phyloP scores from a whole-genome alignment of 2,888 invertebrate genomes.

The Cyaniris semiargus region DNA sequence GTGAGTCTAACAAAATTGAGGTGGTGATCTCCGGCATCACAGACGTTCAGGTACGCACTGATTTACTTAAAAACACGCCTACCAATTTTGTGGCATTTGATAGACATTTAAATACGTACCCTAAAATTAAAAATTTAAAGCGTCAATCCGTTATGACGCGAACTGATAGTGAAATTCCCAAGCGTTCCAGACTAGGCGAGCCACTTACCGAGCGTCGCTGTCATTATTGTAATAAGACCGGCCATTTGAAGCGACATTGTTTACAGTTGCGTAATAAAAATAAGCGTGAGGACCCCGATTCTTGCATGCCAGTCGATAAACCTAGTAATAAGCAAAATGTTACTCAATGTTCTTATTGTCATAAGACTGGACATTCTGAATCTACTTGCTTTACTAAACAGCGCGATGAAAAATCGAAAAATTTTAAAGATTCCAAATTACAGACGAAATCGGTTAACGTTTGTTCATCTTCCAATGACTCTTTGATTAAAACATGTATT shows the following conservation, averaged over 20 bases:
- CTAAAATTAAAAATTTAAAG: background rate
- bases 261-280: background rate
- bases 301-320: background rate
- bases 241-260: background rate
- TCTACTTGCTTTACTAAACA: background rate
- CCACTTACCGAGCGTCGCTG: background rate
- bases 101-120: background rate
- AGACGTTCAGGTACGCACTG: constrained; percentile 38
- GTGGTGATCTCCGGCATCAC: constrained; percentile 41
- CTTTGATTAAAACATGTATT: background rate
- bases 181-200: background rate
- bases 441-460: background rate
- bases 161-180: background rate
- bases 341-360: constrained; percentile 22
- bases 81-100: background rate
- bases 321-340: background rate
- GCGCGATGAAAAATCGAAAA: background rate
- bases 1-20: constrained; percentile 37
- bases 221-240: background rate
- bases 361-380: background rate
- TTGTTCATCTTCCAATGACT: background rate
- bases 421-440: background rate
- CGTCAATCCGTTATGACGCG: background rate
- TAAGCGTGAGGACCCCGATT: background rate
- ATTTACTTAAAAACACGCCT: constrained; percentile 19